phyloP scores from a whole-genome alignment of 2,113 vertebrate species.

The Vulpes ferrilata region DNA sequence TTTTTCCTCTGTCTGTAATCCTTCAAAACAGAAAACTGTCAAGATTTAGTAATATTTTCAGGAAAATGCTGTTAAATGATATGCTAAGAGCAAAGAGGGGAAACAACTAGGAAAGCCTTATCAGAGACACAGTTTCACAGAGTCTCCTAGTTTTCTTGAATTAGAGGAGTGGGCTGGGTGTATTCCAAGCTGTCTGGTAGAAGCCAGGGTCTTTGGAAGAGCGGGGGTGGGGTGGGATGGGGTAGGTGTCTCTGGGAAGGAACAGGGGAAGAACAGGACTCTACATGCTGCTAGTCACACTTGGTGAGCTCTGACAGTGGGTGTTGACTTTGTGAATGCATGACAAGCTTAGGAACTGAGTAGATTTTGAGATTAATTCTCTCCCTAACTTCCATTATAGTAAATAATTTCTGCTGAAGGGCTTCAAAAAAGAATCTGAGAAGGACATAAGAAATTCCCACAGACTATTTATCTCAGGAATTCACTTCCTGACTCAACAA shows the following conservation, averaged over 20 bases:
- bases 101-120: background rate
- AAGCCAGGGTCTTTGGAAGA: background rate
- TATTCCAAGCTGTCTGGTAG: background rate
- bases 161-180: background rate
- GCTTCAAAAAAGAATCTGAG: constrained; percentile 52
- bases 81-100: background rate
- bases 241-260: background rate
- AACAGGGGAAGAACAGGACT: background rate
- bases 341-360: constrained; percentile 18
- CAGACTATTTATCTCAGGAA: constrained; percentile 62
- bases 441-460: constrained; percentile 54
- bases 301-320: constrained; percentile 10
- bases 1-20: background rate
- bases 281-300: background rate
- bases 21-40: constrained; percentile 38
- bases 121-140: background rate
- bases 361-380: constrained; percentile 53
- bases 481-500: constrained; percentile 74
- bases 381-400: background rate
- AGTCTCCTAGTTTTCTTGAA: background rate
- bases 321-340: constrained; percentile 39
- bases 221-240: no score
- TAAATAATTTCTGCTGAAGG: constrained; percentile 45
- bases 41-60: constrained; percentile 36
- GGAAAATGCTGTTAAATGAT: background rate